phyloP scores from a whole-genome alignment of 2,113 vertebrate genomes.

The Bubo bubo region DNA sequence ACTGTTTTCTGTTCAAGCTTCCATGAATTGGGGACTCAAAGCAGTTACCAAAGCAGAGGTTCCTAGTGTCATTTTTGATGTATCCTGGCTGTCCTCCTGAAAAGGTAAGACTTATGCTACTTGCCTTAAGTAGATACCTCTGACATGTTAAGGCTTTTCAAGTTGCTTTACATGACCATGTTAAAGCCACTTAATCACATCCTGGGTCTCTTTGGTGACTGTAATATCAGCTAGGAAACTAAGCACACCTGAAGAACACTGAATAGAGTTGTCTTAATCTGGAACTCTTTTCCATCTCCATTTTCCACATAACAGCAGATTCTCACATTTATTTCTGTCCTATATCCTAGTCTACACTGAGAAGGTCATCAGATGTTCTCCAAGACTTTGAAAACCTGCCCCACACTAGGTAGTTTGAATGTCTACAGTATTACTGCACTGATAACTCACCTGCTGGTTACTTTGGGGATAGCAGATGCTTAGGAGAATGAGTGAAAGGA shows the following conservation, averaged over 20 bases:
- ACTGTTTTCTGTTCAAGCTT: background rate
- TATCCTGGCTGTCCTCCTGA: background rate
- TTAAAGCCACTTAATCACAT: background rate
- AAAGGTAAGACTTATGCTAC: background rate
- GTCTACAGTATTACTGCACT: background rate
- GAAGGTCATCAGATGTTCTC: background rate
- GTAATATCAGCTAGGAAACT: background rate
- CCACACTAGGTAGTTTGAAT: background rate
- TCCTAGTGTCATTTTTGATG: background rate
- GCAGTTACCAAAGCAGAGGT: background rate
- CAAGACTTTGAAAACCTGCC: background rate
- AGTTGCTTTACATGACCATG: background rate
- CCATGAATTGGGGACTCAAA: background rate
- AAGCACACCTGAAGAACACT: background rate
- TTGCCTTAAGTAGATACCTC: background rate
- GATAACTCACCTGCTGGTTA: background rate
- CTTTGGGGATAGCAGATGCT: background rate
- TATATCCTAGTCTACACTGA: background rate
- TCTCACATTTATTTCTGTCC: background rate
- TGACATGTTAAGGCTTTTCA: background rate
- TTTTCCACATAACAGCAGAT: background rate
- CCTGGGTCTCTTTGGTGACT: background rate
- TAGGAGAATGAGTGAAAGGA: background rate
- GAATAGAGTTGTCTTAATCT: background rate
- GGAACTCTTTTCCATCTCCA: rapidly evolving